phyloP scores from a whole-genome alignment of 2,888 invertebrate genomes.

The Scaptodrosophila latifasciaeformis region DNA sequence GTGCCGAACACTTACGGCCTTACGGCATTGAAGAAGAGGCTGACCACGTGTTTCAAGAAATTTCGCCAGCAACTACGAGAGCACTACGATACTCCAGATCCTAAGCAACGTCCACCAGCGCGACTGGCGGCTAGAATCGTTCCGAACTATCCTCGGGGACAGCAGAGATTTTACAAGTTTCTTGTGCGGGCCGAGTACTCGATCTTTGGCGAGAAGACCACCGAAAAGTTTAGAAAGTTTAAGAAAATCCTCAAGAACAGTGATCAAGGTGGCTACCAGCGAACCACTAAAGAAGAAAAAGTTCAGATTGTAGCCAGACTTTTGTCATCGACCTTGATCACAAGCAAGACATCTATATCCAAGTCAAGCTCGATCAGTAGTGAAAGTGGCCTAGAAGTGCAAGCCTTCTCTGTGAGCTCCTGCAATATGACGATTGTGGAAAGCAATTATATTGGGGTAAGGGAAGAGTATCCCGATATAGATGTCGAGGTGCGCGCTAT shows the following conservation, averaged over 20 bases:
- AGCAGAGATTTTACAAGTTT: conserved; percentile 16
- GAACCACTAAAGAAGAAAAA: conserved; percentile 26
- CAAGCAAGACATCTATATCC: no score
- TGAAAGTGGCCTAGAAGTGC: conserved; percentile 11
- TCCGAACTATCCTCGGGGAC: no score
- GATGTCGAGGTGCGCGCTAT: conserved; percentile 70
- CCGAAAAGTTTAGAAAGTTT: conserved; percentile 36
- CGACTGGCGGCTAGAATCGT: no score
- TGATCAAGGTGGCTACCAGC: neutral
- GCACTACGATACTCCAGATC: conserved; percentile 12
- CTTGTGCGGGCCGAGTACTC: conserved; percentile 30
- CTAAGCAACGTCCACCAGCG: conserved; percentile 14
- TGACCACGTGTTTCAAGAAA: conserved; percentile 68
- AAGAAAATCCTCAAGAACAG: conserved; percentile 15
- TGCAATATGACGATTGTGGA: conserved; percentile 66
- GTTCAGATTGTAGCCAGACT: conserved; percentile 56
- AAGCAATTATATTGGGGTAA: conserved; percentile 49
- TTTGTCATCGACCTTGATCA: conserved; percentile 58
- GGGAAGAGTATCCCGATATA: conserved; percentile 67
- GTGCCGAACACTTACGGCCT: conserved; percentile 59
- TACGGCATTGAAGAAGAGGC: conserved; percentile 50
- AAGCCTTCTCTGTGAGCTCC: neutral
- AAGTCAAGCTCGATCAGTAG: conserved; percentile 15
- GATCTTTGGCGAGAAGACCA: conserved; percentile 25
- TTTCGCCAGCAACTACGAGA: conserved; percentile 42